Percentiles rank a stretch among this genome's conserved stretches.
These are phyloP conservation scores for Antechinus stuartii DNA, from an alignment of 2,113 vertebrate genomes.

Conservation along the genomic window DNA sequence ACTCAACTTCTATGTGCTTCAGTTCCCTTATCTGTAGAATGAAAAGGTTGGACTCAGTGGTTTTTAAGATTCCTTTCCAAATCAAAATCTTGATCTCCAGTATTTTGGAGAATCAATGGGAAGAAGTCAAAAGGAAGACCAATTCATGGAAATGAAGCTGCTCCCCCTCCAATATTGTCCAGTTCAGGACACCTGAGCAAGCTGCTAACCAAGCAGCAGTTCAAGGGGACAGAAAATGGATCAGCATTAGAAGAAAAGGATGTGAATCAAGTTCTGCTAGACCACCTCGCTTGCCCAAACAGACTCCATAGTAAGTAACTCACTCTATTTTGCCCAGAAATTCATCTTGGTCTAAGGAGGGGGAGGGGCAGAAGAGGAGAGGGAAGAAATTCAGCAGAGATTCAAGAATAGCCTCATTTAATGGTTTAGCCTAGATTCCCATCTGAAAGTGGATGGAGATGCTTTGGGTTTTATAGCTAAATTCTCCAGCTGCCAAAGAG, in stretches of 20 bases:
- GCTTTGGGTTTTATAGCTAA: neutral
- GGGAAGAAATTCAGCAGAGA: neutral
- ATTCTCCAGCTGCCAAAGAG: slow-evolving; percentile 24
- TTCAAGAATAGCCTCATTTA: neutral
- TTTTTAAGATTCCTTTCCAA: neutral
- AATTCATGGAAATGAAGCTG: slow-evolving; percentile 39
- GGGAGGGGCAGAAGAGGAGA: neutral
- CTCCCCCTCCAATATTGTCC: slow-evolving; percentile 22
- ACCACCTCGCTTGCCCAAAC: slow-evolving; percentile 27
- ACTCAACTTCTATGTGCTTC: neutral
- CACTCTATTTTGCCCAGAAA: neutral
- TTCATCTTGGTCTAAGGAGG: slow-evolving; percentile 10
- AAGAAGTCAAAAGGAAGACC: slow-evolving; percentile 28
- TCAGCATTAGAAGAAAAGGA: slow-evolving; percentile 61
- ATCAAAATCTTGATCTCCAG: neutral
- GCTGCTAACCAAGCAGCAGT: slow-evolving; percentile 42
- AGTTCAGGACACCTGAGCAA: slow-evolving; percentile 54
- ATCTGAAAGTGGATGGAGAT: slow-evolving; percentile 7
- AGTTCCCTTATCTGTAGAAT: neutral
- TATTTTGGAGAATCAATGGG: neutral
- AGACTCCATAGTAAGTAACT: neutral
- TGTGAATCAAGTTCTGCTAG: slow-evolving; percentile 59
- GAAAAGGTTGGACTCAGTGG: neutral
- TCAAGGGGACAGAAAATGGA: slow-evolving; percentile 61
- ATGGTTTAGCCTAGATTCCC: neutral